Conservation (phyloP, 2,113 vertebrate species). For the Eolophus roseicapilla region DNA sequence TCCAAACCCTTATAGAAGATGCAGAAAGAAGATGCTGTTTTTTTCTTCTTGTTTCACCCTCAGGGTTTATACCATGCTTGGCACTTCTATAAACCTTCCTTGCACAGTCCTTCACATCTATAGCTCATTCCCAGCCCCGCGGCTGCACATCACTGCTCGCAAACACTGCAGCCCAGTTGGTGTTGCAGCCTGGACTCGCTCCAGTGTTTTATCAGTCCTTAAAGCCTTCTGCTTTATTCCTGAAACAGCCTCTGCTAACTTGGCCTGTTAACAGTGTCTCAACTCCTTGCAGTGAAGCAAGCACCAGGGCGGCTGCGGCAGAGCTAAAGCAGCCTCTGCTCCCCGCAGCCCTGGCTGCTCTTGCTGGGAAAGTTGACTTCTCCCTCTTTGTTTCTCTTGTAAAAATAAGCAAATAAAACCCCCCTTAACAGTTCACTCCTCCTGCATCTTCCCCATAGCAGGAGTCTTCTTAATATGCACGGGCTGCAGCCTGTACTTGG, state of each 20-base stretch:
- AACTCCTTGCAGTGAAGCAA: background rate
- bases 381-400: background rate
- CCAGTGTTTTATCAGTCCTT: background rate
- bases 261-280: background rate
- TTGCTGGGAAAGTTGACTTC: background rate
- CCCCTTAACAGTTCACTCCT: background rate
- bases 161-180: accelerated
- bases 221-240: background rate
- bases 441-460: background rate
- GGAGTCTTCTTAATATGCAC: background rate
- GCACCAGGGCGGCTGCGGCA: background rate
- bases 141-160: background rate
- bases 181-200: background rate
- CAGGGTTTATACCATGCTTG: background rate
- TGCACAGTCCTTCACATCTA: background rate
- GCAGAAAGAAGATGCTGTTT: background rate
- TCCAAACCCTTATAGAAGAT: background rate
- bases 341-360: background rate
- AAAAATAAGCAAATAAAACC: background rate
- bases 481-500: accelerated
- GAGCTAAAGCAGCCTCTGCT: background rate
- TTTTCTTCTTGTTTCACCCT: background rate
- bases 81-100: background rate
- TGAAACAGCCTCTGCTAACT: background rate
- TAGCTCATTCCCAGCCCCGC: background rate